Evolutionary conservation across 2,888 invertebrate genomes (phyloP), one percentile per base, ranked within the genome.

Genomic region (Eupithecia pulchellata): DNA sequence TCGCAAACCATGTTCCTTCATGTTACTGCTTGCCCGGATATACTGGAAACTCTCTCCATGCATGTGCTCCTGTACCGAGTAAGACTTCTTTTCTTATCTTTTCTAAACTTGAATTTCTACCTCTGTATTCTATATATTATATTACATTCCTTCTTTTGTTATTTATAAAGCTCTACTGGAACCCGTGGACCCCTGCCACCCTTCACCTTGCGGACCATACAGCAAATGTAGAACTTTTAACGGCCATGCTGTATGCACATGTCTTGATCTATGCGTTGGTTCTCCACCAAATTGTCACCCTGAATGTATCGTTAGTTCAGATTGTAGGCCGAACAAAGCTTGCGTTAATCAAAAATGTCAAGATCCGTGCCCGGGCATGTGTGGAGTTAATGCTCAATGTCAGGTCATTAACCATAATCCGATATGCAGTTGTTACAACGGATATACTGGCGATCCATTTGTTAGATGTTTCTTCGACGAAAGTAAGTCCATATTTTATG

Each of bases 331-430:
- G 77, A 95, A 97, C 80, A 95, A 95, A 90, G 96, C 97, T 63
- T 98, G 98, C 86, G 95, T 97, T 77, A 96, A 96, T 86, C 96
- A 96, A 86, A 97, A 96, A 90, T 98, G 97, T 86, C 93, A 94
- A 72, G 96, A 97, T 89, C 97, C 97, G 36, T 97, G 97, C 87
- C 95, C 95, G 64, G 97, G 96, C 77, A 96, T 96, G 70, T 97
- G 97, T 83, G 97, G 97, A 66, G 92, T 95, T 68, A 96, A 97
- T 84, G 97, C 97, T 52, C 94, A 96, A 81, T 98, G 98, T 85
- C 96, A 96, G 92, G 97, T 97, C 65, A 95, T 97, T 63, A 96
- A 97, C 83, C 97, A 98, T 86, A 97, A 96, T 84, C 97, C 97
- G 4, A 96, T 97, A 81, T 97, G 97, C 89, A 96, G 96, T 85